Percentiles rank a stretch among this genome's conserved stretches.
These are phyloP conservation scores for Pseudonaja textilis DNA, from an alignment of 2,113 vertebrate genomes.

Conservation along the genomic window DNA sequence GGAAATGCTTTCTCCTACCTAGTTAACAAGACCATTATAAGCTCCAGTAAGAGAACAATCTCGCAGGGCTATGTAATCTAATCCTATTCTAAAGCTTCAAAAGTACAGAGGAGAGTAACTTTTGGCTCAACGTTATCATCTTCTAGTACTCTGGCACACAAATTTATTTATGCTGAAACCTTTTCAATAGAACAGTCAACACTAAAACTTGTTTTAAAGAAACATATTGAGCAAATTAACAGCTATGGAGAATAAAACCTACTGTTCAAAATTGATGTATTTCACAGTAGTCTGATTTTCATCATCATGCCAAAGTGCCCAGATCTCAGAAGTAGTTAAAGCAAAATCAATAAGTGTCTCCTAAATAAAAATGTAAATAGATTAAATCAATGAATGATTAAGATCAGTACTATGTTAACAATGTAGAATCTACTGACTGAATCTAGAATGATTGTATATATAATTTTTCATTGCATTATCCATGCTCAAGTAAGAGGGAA, in stretches of 20 bases:
- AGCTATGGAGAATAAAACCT: slow-evolving; percentile 37
- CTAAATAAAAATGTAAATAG: slow-evolving; percentile 58
- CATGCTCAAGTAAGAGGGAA: neutral
- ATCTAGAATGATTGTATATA: neutral
- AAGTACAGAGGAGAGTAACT: neutral
- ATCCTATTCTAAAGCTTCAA: neutral
- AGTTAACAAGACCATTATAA: neutral
- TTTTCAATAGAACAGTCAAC: neutral
- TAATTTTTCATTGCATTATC: neutral
- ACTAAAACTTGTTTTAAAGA: neutral
- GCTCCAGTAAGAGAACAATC: neutral
- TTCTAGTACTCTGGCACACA: neutral
- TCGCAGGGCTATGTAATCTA: neutral
- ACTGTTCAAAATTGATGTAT: slow-evolving; percentile 96
- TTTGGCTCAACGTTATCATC: neutral
- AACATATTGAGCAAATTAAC: neutral
- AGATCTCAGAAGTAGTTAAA: slow-evolving; percentile 87
- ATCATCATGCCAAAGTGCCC: slow-evolving; percentile 92
- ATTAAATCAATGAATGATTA: neutral
- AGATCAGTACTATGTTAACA: neutral
- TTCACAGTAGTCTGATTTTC: slow-evolving; percentile 85
- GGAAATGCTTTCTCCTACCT: neutral
- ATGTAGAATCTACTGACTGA: neutral
- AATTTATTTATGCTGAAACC: neutral
- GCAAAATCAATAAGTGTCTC: slow-evolving; percentile 89